These are phyloP conservation scores for Tethya wilhelma DNA, from an alignment of 37 sponge, comb jelly and placozoan genomes.

Conservation along the genomic window DNA sequence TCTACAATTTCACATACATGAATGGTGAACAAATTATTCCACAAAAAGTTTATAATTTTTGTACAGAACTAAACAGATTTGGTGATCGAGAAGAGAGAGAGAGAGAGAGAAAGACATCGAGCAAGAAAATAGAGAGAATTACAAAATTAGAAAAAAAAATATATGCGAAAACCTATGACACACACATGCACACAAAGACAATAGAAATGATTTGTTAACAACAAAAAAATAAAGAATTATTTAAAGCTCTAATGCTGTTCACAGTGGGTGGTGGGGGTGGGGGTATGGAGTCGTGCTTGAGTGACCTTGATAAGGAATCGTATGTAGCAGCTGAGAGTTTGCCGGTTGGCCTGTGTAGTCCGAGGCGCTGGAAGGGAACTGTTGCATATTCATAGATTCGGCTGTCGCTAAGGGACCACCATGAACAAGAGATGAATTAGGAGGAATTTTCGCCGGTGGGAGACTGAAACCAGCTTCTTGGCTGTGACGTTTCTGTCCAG, in stretches of 20 bases:
- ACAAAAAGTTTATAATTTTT: too few relatives aligned
- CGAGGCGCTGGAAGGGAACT: neutral
- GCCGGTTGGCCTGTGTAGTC: neutral
- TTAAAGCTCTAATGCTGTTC: neutral
- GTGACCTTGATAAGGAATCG: neutral
- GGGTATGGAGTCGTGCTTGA: neutral
- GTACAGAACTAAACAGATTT: too few relatives aligned
- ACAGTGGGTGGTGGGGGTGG: neutral
- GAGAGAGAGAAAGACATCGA: too few relatives aligned
- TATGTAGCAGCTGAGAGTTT: neutral
- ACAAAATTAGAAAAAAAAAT: neutral
- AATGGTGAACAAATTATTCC: too few relatives aligned
- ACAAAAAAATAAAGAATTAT: neutral
- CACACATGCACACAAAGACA: neutral
- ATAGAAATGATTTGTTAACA: neutral
- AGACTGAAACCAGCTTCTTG: slow-evolving; percentile 3
- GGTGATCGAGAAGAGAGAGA: too few relatives aligned
- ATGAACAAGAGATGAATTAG: neutral
- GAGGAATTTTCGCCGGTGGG: neutral
- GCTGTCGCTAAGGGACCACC: neutral
- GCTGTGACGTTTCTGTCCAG: slow-evolving; percentile 10
- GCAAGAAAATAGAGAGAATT: neutral
- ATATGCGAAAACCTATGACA: neutral
- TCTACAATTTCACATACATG: too few relatives aligned
- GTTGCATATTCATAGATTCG: neutral